Evolutionary conservation across 2,888 invertebrate species (phyloP).

Genomic region (Campaea margaritaria): DNA sequence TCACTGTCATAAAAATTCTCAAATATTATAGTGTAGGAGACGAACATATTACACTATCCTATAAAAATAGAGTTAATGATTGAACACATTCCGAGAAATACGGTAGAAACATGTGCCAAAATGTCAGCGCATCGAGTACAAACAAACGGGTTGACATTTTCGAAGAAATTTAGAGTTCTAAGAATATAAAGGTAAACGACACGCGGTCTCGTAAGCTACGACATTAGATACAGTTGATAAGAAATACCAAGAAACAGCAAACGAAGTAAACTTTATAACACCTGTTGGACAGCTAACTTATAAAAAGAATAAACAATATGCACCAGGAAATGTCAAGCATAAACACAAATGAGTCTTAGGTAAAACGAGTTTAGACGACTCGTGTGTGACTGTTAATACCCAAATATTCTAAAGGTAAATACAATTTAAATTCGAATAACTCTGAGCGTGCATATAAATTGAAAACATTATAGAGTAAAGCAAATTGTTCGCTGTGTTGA

Average conservation of each 20-base stretch:
- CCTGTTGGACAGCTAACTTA: neutral
- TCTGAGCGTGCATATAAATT: neutral
- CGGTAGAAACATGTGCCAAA: conserved; percentile 52
- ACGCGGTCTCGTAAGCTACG: conserved; percentile 25
- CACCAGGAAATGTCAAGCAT: conserved; percentile 3
- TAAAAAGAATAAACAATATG: neutral
- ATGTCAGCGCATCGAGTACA: conserved; percentile 47
- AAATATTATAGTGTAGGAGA: conserved; percentile 4
- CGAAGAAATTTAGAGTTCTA: conserved; percentile 52
- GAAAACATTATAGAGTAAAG: neutral
- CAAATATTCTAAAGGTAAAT: neutral
- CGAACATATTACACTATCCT: conserved; percentile 4
- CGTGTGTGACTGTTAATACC: neutral
- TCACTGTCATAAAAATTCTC: conserved; percentile 1
- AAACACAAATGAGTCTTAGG: neutral
- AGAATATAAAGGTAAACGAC: conserved; percentile 65
- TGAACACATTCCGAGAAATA: conserved; percentile 48
- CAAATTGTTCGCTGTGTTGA: conserved; percentile 24
- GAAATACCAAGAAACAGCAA: conserved; percentile 9
- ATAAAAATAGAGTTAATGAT: conserved; percentile 41
- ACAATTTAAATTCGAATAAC: neutral
- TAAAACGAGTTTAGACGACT: neutral
- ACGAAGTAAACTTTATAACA: conserved; percentile 5
- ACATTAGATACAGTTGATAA: conserved; percentile 15
- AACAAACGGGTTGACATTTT: conserved; percentile 50